phyloP scores from a whole-genome alignment of 1,140 invertebrate genomes.

The Drosophila rufa region DNA sequence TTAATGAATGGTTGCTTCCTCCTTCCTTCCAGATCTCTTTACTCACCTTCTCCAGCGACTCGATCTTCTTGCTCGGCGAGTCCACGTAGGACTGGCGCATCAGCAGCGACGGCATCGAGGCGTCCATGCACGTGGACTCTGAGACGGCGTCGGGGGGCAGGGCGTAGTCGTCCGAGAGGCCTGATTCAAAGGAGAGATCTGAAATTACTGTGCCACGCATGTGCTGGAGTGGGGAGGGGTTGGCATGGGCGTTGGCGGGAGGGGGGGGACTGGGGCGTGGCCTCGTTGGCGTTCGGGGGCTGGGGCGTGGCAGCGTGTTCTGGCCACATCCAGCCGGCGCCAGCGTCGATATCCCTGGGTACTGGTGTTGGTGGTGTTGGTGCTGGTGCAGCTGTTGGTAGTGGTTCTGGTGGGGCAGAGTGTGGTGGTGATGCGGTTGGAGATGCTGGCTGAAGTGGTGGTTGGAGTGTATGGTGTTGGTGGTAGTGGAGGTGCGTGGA shows the following conservation, averaged over 20 bases:
- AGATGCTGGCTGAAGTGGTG: conserved; percentile 47
- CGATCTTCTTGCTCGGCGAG: conserved; percentile 89
- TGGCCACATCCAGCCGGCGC: conserved; percentile 27
- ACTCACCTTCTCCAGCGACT: conserved; percentile 93
- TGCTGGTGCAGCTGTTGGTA: conserved; percentile 26
- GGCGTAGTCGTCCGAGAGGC: conserved; percentile 97
- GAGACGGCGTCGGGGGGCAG: conserved; percentile 96
- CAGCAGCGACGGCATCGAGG: conserved; percentile 89
- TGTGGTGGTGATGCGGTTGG: conserved; percentile 37
- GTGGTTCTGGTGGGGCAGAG: conserved; percentile 34
- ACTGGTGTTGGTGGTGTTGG: conserved; percentile 52
- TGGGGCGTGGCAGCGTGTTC: conserved; percentile 65
- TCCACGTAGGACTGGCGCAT: conserved; percentile 89
- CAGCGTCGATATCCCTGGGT: conserved; percentile 28
- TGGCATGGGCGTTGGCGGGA: conserved; percentile 33
- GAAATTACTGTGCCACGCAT: conserved; percentile 86
- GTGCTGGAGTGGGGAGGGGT: conserved; percentile 44
- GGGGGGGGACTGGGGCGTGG: conserved; percentile 49
- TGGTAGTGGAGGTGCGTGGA: conserved; percentile 31
- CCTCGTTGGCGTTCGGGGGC: conserved; percentile 48
- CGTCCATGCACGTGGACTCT: conserved; percentile 90
- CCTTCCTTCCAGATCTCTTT: no score
- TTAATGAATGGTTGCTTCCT: no score
- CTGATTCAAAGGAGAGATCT: conserved; percentile 97
- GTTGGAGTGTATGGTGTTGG: conserved; percentile 38